Evolutionary conservation across 2,113 vertebrate genomes (phyloP), one percentile per base, ranked within the genome.

Genomic region (Laticauda colubrina): DNA sequence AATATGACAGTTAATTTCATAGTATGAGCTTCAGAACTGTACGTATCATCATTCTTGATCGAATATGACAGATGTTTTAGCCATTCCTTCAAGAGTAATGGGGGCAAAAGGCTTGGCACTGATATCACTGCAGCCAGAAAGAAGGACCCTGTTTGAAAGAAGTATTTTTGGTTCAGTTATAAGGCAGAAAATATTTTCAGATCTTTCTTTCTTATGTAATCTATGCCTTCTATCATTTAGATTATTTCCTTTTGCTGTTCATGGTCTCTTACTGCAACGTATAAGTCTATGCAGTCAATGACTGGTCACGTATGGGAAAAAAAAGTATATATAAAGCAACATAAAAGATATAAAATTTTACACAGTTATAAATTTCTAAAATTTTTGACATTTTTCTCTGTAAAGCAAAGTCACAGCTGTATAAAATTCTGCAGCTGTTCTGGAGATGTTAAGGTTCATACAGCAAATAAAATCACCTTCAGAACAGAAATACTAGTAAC

Each of bases 61-160:
- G 57, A 93, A 94, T 81, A 34, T 88, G 9, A 14, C 56, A 91
- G 48, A 92, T 93, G 93, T 93, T 95, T 88, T 89, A 61, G 43
- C 45, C 34, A 93, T 96, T 57, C 86, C 88, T 93, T 55, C n/a
- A 93, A 45, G 0, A 92, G 18, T 34, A 86, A 6, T 54, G 56
- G 75, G 51, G 88, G 90, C 56, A 59, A 20, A 88, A 53, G 26
- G 87, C 43, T 12, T 57, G 64, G 48, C 54, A 86, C 81, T 69
- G 48, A 90, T 87, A 45, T 69, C 81, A 55, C 10, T n/a, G 48
- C 89, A 91, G 92, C 69, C 89, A 91, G 23, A 0, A 15, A 64
- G 89, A 43, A 93, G 59, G 89, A 90, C 92, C 54, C 48, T 75
- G 8, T 55, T 20, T 29, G 90, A 87, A 88, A 88, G 43, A n/a